Evolutionary conservation across 2,888 invertebrate genomes (phyloP).

Genomic region (Autographa pulchrina): DNA sequence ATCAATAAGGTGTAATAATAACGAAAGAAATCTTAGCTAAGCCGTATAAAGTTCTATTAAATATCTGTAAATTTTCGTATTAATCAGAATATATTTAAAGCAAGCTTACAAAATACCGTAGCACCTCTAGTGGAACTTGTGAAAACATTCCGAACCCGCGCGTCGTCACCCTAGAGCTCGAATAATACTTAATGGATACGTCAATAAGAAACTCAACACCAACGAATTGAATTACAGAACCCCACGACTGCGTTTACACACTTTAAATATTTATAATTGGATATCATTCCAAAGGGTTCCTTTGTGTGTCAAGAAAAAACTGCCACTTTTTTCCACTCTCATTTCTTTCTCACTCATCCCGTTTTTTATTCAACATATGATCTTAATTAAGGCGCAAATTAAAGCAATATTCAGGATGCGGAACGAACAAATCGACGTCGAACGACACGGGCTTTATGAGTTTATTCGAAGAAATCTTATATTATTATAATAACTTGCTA

Average conservation of each 20-base stretch:
- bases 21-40: background rate
- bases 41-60: background rate
- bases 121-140: slow-evolving; percentile 36
- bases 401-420: slow-evolving; percentile 42
- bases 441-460: slow-evolving; percentile 34
- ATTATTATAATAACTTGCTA: slow-evolving; percentile 29
- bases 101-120: slow-evolving; percentile 43
- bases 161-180: slow-evolving; percentile 65
- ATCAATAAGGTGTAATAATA: too few species aligned
- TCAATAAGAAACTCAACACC: slow-evolving; percentile 86
- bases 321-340: slow-evolving; percentile 41
- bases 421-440: slow-evolving; percentile 34
- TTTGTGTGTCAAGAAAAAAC: slow-evolving; percentile 50
- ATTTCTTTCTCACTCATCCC: slow-evolving; percentile 50
- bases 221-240: slow-evolving; percentile 81
- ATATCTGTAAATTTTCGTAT: background rate
- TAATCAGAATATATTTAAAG: slow-evolving; percentile 45
- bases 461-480: slow-evolving; percentile 45
- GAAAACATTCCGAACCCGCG: slow-evolving; percentile 55
- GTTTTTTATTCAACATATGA: slow-evolving; percentile 50
- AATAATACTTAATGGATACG: slow-evolving; percentile 83
- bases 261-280: slow-evolving; percentile 85
- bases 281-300: slow-evolving; percentile 68
- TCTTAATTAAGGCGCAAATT: slow-evolving; percentile 54
- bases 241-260: slow-evolving; percentile 74